A percentile compares a stretch with the other conserved stretches of the same genome.
phyloP scores from a whole-genome alignment of 2,888 invertebrate genomes.

The Trichacis sp. region DNA sequence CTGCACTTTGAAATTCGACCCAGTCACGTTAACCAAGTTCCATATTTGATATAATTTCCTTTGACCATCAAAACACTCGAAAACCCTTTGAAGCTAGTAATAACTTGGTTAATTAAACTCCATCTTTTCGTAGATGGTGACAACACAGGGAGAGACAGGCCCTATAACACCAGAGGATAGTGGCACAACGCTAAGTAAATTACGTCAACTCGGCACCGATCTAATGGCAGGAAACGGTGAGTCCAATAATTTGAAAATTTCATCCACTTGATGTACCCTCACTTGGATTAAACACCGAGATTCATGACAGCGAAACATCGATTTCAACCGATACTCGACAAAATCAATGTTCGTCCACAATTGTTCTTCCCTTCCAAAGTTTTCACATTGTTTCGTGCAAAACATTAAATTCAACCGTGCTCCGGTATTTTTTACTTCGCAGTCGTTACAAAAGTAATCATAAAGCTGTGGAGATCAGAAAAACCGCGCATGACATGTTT shows the following conservation, averaged over 20 bases:
- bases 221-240: slow-evolving; percentile 85
- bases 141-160: slow-evolving; percentile 79
- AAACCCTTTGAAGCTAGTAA: background rate
- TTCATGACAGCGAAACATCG: too few relatives aligned
- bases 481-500: too few relatives aligned
- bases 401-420: background rate
- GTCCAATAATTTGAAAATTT: too few relatives aligned
- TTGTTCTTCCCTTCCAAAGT: too few relatives aligned
- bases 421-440: background rate
- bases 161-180: slow-evolving; percentile 74
- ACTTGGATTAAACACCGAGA: too few relatives aligned
- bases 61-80: too few relatives aligned
- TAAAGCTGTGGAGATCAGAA: too few relatives aligned
- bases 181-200: slow-evolving; percentile 84
- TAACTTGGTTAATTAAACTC: background rate
- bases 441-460: background rate
- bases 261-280: background rate
- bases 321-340: too few relatives aligned
- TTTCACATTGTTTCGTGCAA: too few relatives aligned
- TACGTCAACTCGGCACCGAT: slow-evolving; percentile 77
- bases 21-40: background rate
- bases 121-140: slow-evolving; percentile 80
- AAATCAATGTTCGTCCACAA: too few relatives aligned
- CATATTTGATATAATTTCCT: background rate
- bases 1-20: background rate